Base-by-base conservation (phyloP, 2,797 vertebrate species). In the Halcyon badia region DNA sequence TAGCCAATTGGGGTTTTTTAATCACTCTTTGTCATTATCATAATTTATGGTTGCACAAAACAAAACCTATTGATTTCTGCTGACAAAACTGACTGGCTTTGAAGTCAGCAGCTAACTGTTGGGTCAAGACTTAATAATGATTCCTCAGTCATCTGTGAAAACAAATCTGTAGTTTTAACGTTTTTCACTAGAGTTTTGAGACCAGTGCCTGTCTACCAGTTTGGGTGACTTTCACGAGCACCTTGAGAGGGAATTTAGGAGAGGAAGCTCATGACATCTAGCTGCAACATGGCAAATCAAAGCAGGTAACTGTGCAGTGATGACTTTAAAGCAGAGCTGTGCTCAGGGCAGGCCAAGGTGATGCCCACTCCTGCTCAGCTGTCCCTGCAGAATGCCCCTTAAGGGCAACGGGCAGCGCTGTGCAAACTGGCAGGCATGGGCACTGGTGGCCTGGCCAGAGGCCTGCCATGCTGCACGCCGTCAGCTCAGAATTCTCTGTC, bases 1-100 rank as follows among this genome's bases (percentile, higher is more conserved):
- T 48, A 46, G 56, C 69, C 46, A 41, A 33, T 0, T 84, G 37
- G 9, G 12, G 1, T 1, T 11, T 4, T 31, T 48, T 82, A 52
- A 75, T 81, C 25, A 18, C 25, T 31, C 61, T 89, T 42, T 96
- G 33, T 76, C 8, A n/a, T 83, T 65, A 65, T 24, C 62, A 76
- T n/a, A 65, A 56, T 84, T 84, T 73, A 44, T 25, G 31, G 48
- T 28, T 56, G 30, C 51, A 57, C 31, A 9, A 75, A 86, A 77
- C 3, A 24, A 80, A 82, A 52, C 15, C 5, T 52, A 60, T 56
- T 70, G 8, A n/a, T 68, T 91, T 87, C 42, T 81, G 51, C 52
- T 89, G 82, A 71, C 57, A 86, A 86, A 94, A 89, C 0, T 25
- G 41, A 87, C 82, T 91, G 89, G 35, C 42, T 91, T 49, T 94